phyloP scores from a whole-genome alignment of 2,797 vertebrate genomes.

The Periparus ater region DNA sequence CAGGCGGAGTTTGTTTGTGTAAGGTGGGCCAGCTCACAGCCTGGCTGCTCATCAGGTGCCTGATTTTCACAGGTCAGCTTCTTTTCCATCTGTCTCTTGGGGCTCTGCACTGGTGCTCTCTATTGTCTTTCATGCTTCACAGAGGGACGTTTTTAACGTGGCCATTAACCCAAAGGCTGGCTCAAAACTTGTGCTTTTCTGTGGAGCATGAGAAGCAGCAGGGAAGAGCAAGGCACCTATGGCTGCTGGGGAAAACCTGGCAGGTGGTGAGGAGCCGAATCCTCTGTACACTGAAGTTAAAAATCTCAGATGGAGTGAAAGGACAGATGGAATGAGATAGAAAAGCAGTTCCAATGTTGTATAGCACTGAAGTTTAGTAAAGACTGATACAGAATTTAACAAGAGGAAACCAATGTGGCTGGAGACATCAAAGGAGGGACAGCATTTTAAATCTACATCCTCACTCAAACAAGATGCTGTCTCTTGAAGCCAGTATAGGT shows the following conservation, averaged over 20 bases:
- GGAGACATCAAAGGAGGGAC: not conserved
- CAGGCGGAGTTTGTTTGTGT: not conserved
- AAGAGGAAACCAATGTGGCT: not conserved
- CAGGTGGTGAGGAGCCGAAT: not conserved
- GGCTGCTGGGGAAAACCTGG: not conserved
- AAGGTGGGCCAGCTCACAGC: not conserved
- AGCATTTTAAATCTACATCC: not conserved
- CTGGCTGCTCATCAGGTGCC: not conserved
- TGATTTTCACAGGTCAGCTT: not conserved
- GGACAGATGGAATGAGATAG: not conserved
- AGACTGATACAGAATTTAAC: not conserved
- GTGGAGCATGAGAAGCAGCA: conserved; percentile 1
- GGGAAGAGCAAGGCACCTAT: not conserved
- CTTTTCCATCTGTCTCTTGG: not conserved
- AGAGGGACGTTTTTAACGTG: not conserved
- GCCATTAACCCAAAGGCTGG: not conserved
- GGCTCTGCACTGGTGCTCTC: not conserved
- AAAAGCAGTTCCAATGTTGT: not conserved
- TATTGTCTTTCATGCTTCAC: conserved; percentile 12
- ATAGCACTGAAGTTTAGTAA: not conserved
- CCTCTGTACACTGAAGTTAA: not conserved
- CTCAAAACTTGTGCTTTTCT: not conserved
- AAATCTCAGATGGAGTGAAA: not conserved
- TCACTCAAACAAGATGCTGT: not conserved
- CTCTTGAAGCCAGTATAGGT: not conserved